Base-by-base conservation (phyloP, 1,140 invertebrate genomes). In the Rhysida immarginata region DNA sequence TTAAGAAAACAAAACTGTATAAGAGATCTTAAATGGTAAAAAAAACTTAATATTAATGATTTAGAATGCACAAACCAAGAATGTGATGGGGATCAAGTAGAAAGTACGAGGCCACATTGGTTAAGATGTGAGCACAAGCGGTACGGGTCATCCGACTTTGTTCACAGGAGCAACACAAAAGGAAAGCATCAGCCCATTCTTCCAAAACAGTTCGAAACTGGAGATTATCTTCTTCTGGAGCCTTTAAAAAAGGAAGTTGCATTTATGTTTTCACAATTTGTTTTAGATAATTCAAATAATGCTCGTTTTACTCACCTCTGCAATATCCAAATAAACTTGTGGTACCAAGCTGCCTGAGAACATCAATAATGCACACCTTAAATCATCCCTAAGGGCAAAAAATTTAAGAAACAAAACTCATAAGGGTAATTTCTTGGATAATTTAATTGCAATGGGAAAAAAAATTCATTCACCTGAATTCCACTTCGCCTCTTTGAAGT, bases 81-180 rank as follows among this genome's bases (percentile, higher is more conserved):
- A 51, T 52, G 2, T 55, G 35, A 1, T 60, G 21, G 8, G 56
- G 48, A 46, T 66, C 64, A 16, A 45, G 21, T 29, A 68, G 53
- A 11, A 68, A 53, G 2, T 46, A 18, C 1, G 42, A 27, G 0
- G 59, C 57, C 56, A 65, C 62, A 2, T 61, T 3, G 16, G 35
- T 23, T 8, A 56, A 24, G 11, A 56, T 8, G 2, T 49, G 8
- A 23, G 55, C 35, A 2, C 45, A 44, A 3, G 45, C 50, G 2
- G n/a, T 53, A 13, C 55, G 5, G n/a, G 41, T 26, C 3, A 5
- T n/a, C 3, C 51, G 26, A 50, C 48, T 56, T 26, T 56, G 55
- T 25, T 56, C 45, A 51, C 27, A 18, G 8, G 55, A 56, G 24
- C 45, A 56, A 26, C 55, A 56, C 2, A 56, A 2, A 2, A 49